These are phyloP conservation scores for Patagioenas fasciata DNA, from an alignment of 2,113 vertebrate species.

Conservation along the genomic window DNA sequence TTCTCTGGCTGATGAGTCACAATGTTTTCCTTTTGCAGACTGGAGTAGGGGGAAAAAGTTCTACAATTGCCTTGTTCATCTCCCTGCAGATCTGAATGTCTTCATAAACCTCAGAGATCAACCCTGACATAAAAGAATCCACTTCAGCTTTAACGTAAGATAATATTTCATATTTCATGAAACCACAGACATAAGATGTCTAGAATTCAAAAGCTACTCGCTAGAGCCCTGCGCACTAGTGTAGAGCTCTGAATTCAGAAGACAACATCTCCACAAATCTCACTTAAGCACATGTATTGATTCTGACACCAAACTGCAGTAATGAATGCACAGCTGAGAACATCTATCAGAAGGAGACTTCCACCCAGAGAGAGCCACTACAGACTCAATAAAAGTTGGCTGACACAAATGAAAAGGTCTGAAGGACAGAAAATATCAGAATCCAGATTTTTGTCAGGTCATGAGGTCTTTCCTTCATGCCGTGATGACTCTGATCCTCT, in stretches of 20 bases:
- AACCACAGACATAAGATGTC: neutral
- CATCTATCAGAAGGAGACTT: neutral
- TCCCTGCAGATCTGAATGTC: neutral
- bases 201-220: neutral
- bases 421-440: conserved; percentile 6
- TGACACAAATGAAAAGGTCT: neutral
- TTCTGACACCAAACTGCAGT: neutral
- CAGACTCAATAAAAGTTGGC: neutral
- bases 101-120: conserved; percentile 12
- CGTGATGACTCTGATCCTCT: neutral
- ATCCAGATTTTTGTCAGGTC: neutral
- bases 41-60: neutral
- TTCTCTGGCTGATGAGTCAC: conserved; percentile 28
- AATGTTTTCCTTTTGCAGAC: conserved; percentile 37
- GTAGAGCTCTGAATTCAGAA: neutral
- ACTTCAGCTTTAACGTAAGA: neutral
- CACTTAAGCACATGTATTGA: conserved; percentile 4
- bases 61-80: conserved; percentile 33
- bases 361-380: neutral
- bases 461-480: neutral
- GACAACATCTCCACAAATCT: neutral
- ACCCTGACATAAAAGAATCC: conserved; percentile 1
- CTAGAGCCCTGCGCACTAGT: neutral
- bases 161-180: neutral
- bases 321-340: neutral